Evolutionary conservation across 2,797 vertebrate species (phyloP), one percentile per base, ranked within the genome.

Genomic region (Pristis pectinata): DNA sequence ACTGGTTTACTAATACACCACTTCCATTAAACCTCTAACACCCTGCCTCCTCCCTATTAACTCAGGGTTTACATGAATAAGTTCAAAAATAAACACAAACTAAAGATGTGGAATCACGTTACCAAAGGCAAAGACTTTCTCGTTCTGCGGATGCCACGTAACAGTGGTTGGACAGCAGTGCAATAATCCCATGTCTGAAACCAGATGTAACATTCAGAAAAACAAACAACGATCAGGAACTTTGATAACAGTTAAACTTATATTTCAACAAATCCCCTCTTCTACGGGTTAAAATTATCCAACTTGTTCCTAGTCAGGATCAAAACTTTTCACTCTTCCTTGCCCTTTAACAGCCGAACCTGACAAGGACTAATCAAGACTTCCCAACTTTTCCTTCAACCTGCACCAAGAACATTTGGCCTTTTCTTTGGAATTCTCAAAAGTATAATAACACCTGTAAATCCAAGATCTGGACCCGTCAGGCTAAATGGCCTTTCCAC

Each of bases 91-190:
- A 37, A 80, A 64, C 7, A 15, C 1, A 83, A 37, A 1, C 34
- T 6, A 2, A 64, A 72, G 76, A 79, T 72, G 70, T 2, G 6
- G 91, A 2, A 72, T 1, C 1, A 74, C 64, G 97, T 97, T 98
- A 99, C 99, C 99, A 95, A 98, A 97, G 95, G 97, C 98, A 94
- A 99, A 97, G 70, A 96, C 97, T 96, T 98, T 98, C 94, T 96
- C 98, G 95, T 98, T 98, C 95, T 98, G 97, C 95, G 98, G 98
- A 96, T 99, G 98, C 99, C 99, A 99, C 94, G 97, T 95, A 94
- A 98, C 95, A 89, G 98, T 96, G 94, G 98, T 99, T 95, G 98
- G 97, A 94, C 97, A 97, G 95, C 97, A 97, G 95, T 96, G 95
- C 97, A 96, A 96, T 96, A 96, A 95, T 97, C 96, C 95, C 97